These are phyloP conservation scores for Sipha flava DNA, from an alignment of 1,140 invertebrate genomes.

Conservation along the genomic window DNA sequence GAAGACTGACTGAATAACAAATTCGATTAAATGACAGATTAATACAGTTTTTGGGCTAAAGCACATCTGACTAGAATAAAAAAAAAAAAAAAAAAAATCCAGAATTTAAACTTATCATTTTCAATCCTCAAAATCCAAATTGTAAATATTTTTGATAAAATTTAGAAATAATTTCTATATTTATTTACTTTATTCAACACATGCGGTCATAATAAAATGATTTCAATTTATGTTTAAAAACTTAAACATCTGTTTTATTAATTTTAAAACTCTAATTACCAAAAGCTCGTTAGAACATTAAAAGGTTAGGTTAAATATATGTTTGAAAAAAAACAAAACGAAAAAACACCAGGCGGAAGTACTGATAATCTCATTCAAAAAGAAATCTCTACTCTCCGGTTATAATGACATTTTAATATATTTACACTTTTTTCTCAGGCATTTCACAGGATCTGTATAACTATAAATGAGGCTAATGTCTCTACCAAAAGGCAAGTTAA, in stretches of 20 bases:
- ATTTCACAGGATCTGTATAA: not conserved
- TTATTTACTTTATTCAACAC: not conserved
- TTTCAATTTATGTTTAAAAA: not conserved
- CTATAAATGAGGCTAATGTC: conserved; percentile 4
- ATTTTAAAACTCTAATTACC: not conserved
- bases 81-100: not conserved
- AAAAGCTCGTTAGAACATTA: not conserved
- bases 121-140: not conserved
- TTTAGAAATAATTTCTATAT: not conserved
- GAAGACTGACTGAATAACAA: not conserved
- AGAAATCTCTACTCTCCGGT: not conserved
- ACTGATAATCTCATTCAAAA: not conserved
- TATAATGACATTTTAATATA: conserved; percentile 19
- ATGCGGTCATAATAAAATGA: not conserved
- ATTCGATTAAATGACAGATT: not conserved
- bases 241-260: not conserved
- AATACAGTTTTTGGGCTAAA: not conserved
- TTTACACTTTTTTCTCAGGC: not conserved
- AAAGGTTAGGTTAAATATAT: not conserved
- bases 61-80: not conserved
- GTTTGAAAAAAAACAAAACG: not conserved
- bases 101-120: not conserved
- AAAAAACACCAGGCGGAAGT: not conserved
- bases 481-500: not conserved
- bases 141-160: not conserved